phyloP scores from a whole-genome alignment of 2,113 vertebrate species.

The Lagopus muta region DNA sequence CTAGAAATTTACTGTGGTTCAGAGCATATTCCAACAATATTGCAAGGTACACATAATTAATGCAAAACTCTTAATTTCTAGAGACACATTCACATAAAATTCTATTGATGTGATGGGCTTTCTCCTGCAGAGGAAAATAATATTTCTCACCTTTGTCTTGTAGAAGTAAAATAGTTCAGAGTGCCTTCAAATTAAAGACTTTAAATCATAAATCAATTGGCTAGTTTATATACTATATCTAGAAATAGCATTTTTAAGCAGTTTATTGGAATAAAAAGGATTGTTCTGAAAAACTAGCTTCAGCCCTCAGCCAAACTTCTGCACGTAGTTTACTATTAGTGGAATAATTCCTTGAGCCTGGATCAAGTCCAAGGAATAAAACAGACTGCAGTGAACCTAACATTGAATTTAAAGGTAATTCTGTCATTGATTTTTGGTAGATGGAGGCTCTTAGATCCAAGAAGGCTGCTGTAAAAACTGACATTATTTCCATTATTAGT shows the following conservation, averaged over 20 bases:
- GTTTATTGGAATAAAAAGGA: background rate
- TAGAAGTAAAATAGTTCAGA: background rate
- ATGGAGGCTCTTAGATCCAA: background rate
- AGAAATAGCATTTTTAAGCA: background rate
- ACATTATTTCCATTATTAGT: background rate
- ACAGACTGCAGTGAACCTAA: background rate
- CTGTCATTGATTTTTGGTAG: background rate
- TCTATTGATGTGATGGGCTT: background rate
- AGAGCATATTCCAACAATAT: background rate
- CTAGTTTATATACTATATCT: background rate
- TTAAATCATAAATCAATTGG: background rate
- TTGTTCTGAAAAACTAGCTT: background rate
- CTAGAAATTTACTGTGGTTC: background rate
- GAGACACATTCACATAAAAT: fast-evolving
- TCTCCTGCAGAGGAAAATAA: background rate
- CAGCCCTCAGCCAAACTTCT: background rate
- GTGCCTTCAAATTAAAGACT: background rate
- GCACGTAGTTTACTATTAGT: background rate
- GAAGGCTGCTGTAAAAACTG: background rate
- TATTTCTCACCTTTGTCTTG: background rate
- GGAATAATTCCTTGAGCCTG: background rate
- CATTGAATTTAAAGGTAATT: background rate
- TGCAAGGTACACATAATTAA: background rate
- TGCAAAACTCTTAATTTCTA: background rate
- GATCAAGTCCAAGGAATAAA: background rate